These are phyloP conservation scores for Craniophora ligustri DNA, from an alignment of 2,888 invertebrate species.

Conservation along the genomic window DNA sequence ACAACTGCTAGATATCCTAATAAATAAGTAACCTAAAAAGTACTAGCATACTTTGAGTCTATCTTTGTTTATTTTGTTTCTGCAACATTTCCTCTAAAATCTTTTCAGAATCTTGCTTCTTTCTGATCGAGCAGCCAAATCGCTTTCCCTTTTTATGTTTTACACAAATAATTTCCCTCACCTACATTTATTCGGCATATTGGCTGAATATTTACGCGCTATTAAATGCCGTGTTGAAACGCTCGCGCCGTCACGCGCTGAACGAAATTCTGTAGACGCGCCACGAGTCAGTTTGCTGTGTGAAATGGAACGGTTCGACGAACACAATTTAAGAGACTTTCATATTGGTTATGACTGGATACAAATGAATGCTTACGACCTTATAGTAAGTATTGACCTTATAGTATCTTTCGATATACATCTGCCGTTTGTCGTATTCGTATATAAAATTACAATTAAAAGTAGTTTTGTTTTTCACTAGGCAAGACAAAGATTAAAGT, in stretches of 20 bases:
- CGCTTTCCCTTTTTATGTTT: conserved; percentile 7
- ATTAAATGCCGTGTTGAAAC: conserved; percentile 42
- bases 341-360: conserved; percentile 27
- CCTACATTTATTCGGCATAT: conserved; percentile 50
- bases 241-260: conserved; percentile 39
- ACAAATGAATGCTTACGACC: conserved; percentile 15
- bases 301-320: conserved; percentile 42
- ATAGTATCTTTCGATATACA: no score
- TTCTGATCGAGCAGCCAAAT: conserved; percentile 29
- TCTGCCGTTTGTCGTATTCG: no score
- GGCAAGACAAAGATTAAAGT: no score
- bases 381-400: no score
- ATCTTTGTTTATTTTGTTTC: no score
- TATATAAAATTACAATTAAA: no score
- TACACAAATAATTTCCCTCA: conserved; percentile 15
- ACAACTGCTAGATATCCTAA: no score
- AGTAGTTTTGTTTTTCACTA: no score
- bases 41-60: no score
- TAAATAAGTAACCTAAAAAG: no score
- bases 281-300: conserved; percentile 25
- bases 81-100: neutral
- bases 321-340: conserved; percentile 38
- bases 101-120: neutral
- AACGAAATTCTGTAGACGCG: conserved; percentile 34
- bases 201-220: conserved; percentile 49